phyloP scores from a whole-genome alignment of 2,113 vertebrate species.

The Sialia sialis region DNA sequence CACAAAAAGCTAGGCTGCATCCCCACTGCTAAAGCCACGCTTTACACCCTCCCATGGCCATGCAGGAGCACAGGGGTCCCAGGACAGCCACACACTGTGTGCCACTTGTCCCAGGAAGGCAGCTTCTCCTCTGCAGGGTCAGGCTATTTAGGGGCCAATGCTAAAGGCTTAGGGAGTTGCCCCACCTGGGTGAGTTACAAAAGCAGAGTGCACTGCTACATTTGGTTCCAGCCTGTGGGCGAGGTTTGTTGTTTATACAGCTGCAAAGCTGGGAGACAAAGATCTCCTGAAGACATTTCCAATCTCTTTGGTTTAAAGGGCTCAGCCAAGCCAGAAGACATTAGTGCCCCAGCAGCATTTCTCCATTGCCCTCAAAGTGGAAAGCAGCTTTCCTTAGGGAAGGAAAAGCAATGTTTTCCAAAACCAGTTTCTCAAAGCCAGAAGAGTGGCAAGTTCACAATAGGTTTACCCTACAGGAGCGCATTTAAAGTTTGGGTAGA shows the following conservation, averaged over 20 bases:
- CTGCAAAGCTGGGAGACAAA: not conserved
- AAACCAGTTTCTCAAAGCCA: not conserved
- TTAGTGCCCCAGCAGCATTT: not conserved
- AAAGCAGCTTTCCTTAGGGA: not conserved
- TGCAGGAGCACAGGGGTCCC: not conserved
- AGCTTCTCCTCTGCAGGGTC: accelerated
- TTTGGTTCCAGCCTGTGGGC: accelerated
- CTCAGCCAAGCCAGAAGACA: not conserved
- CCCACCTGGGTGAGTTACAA: not conserved
- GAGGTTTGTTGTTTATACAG: not conserved
- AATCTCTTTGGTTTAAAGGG: not conserved
- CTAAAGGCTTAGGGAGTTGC: not conserved
- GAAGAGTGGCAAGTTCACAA: accelerated
- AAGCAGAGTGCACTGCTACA: accelerated
- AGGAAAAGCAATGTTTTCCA: not conserved
- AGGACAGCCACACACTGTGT: accelerated
- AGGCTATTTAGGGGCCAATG: not conserved
- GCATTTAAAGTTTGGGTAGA: not conserved
- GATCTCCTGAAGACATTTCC: not conserved
- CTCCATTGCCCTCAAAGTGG: not conserved
- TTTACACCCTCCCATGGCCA: accelerated
- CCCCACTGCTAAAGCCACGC: not conserved
- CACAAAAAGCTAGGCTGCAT: accelerated
- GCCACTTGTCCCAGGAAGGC: not conserved
- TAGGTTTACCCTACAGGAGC: not conserved